Evolutionary conservation across 2,888 invertebrate species (phyloP).

Genomic region (Ormia ochracea): DNA sequence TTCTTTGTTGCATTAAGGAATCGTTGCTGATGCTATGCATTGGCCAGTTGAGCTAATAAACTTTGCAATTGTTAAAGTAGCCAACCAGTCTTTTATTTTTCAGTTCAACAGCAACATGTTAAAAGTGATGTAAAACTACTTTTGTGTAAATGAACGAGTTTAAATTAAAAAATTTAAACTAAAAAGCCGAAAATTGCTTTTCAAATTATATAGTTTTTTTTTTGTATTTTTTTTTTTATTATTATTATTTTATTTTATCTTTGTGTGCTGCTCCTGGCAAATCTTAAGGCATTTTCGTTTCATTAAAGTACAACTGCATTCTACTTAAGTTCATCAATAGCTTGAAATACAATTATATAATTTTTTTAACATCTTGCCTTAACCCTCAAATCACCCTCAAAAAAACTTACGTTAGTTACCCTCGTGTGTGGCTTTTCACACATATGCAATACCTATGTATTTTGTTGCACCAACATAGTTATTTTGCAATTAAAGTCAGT

Average conservation of each 20-base stretch:
- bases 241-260: neutral
- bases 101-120: neutral
- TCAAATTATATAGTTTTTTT: neutral
- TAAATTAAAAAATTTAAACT: neutral
- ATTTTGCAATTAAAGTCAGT: too few species aligned
- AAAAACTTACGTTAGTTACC: too few species aligned
- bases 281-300: constrained; percentile 30
- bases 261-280: neutral
- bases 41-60: constrained; percentile 37
- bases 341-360: neutral
- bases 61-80: constrained; percentile 38
- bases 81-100: constrained; percentile 5
- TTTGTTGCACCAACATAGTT: too few species aligned
- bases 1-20: neutral
- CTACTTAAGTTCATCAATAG: constrained; percentile 36
- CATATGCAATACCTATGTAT: too few species aligned
- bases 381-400: too few species aligned
- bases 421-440: too few species aligned
- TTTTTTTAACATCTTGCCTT: constrained; percentile 1
- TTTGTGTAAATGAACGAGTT: constrained; percentile 1
- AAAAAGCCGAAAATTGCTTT: constrained; percentile 38
- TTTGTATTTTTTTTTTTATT: too few species aligned
- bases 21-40: neutral
- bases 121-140: neutral
- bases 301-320: constrained; percentile 34